These are phyloP conservation scores for Falcaria lacertinaria DNA, from an alignment of 2,888 invertebrate species.

Conservation along the genomic window DNA sequence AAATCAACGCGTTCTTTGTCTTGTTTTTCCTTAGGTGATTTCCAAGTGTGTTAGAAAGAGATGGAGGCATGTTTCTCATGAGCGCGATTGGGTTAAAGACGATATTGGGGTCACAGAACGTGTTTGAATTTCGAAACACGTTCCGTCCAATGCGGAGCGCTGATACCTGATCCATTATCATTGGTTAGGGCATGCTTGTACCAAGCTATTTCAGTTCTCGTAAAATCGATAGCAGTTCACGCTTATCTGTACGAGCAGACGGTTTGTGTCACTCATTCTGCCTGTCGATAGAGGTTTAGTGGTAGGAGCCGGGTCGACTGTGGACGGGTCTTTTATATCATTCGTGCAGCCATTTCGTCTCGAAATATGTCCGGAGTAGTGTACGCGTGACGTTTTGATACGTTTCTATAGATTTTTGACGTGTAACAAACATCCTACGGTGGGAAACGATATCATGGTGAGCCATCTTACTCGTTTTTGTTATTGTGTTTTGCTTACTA, in stretches of 20 bases:
- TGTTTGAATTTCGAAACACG: conserved; percentile 76
- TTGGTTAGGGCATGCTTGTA: conserved; percentile 60
- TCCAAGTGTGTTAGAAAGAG: conserved; percentile 44
- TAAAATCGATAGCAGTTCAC: conserved; percentile 55
- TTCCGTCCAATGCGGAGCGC: conserved; percentile 69
- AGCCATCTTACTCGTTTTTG: conserved; percentile 25
- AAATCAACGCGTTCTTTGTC: conserved; percentile 36
- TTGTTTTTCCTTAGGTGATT: conserved; percentile 37
- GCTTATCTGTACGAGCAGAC: conserved; percentile 20
- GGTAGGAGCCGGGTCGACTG: conserved; percentile 47
- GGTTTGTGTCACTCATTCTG: conserved; percentile 28
- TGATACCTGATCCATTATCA: conserved; percentile 52
- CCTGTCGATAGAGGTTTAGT: conserved; percentile 34
- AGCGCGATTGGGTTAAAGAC: conserved; percentile 36
- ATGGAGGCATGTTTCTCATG: conserved; percentile 35
- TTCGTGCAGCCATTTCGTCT: conserved; percentile 70
- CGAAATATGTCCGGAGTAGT: conserved; percentile 66
- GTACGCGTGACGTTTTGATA: conserved; percentile 62
- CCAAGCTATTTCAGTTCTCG: conserved; percentile 29
- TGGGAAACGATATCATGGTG: conserved; percentile 47
- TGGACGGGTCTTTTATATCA: conserved; percentile 60
- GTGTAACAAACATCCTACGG: conserved; percentile 46
- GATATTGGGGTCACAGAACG: conserved; percentile 74
- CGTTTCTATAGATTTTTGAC: conserved; percentile 59
- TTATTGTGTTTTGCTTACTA: background rate